These are phyloP conservation scores for Phoxinus phoxinus DNA, from an alignment of 2,113 vertebrate genomes.

Conservation along the genomic window DNA sequence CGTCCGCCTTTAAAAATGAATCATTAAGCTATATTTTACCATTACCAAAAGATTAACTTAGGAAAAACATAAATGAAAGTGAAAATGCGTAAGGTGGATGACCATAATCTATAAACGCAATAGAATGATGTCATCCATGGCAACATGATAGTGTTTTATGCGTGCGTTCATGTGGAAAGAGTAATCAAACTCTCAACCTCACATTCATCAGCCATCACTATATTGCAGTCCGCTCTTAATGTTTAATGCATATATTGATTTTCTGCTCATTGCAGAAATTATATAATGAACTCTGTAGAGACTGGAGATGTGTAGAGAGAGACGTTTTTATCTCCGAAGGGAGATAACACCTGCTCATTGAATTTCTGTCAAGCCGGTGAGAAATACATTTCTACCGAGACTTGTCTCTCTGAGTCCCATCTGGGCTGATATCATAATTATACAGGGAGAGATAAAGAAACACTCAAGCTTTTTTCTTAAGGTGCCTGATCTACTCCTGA, in stretches of 20 bases:
- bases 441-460: slow-evolving; percentile 63
- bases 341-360: slow-evolving; percentile 58
- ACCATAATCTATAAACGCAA: neutral
- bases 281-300: slow-evolving; percentile 70
- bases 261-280: slow-evolving; percentile 70
- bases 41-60: slow-evolving; percentile 12
- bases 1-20: neutral
- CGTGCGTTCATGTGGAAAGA: slow-evolving; percentile 46
- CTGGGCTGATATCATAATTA: slow-evolving; percentile 64
- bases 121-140: slow-evolving; percentile 40
- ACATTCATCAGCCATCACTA: slow-evolving; percentile 68
- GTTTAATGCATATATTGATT: slow-evolving; percentile 78
- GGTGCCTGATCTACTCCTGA: slow-evolving; percentile 59
- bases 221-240: slow-evolving; percentile 76
- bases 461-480: slow-evolving; percentile 58
- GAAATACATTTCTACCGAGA: slow-evolving; percentile 51
- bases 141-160: slow-evolving; percentile 48
- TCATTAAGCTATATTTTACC: slow-evolving; percentile 13
- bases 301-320: slow-evolving; percentile 12
- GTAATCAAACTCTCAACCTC: slow-evolving; percentile 78
- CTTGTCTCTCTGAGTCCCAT: slow-evolving; percentile 19
- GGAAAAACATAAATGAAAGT: slow-evolving; percentile 4
- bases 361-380: slow-evolving; percentile 57
- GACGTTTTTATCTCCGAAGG: slow-evolving; percentile 57
- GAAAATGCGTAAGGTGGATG: slow-evolving; percentile 10